Percentiles rank a stretch among this genome's conserved stretches.
phyloP scores from a whole-genome alignment of 2,113 vertebrate species.

The Calypte anna region DNA sequence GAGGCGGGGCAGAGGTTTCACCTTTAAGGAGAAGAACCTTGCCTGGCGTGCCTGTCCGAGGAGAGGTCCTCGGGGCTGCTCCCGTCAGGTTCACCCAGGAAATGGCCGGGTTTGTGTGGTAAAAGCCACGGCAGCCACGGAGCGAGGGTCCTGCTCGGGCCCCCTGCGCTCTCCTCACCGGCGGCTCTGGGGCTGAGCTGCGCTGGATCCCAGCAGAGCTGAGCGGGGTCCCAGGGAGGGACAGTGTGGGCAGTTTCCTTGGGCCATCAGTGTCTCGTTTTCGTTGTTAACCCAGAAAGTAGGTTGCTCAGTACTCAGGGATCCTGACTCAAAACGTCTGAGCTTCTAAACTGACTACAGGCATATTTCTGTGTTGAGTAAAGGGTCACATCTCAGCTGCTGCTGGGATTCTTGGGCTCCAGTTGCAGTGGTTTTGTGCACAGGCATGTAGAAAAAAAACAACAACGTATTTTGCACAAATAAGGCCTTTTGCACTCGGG shows the following conservation, averaged over 20 bases:
- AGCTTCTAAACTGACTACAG: neutral
- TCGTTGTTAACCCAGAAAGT: accelerated
- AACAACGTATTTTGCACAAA: neutral
- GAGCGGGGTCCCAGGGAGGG: neutral
- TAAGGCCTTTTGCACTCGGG: neutral
- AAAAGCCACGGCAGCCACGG: neutral
- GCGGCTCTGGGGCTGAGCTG: neutral
- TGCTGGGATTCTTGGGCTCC: neutral
- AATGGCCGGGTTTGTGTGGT: neutral
- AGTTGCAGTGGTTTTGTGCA: neutral
- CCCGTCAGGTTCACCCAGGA: neutral
- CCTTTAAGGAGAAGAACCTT: neutral
- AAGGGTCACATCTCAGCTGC: accelerated
- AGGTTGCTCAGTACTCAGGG: too few species aligned
- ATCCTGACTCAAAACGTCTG: neutral
- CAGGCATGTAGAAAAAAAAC: neutral
- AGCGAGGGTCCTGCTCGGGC: neutral
- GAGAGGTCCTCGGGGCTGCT: neutral
- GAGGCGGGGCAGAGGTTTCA: neutral
- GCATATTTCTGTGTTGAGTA: accelerated
- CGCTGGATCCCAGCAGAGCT: accelerated
- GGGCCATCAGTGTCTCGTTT: too few species aligned
- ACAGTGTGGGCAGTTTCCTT: accelerated
- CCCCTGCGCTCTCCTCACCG: accelerated
- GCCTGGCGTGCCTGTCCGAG: neutral